These are phyloP conservation scores for Medauroidea extradentata DNA, from an alignment of 1,140 invertebrate species.

Conservation along the genomic window DNA sequence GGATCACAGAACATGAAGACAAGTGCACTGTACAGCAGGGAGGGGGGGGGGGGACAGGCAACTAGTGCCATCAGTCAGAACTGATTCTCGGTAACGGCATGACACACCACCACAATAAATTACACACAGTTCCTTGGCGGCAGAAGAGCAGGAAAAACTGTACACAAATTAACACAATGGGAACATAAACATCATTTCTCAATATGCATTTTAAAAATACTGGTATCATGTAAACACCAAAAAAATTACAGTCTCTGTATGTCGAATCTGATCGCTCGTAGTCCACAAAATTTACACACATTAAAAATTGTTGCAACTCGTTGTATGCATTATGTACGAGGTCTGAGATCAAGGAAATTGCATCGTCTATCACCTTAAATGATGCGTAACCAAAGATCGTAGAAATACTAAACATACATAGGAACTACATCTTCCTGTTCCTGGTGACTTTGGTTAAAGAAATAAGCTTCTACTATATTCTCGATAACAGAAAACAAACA, in stretches of 20 bases:
- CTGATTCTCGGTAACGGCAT: no score
- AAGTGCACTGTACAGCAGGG: conserved; percentile 17
- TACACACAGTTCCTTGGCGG: neutral
- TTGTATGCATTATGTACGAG: conserved; percentile 42
- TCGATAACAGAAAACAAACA: conserved; percentile 2
- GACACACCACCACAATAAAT: conserved; percentile 7
- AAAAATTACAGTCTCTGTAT: neutral
- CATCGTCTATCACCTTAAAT: conserved; percentile 26
- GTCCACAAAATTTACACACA: no score
- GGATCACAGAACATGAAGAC: conserved; percentile 17
- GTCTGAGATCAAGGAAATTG: conserved; percentile 50
- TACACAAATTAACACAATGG: neutral
- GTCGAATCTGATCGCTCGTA: conserved; percentile 18
- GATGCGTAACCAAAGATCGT: conserved; percentile 8
- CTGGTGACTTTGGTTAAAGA: conserved; percentile 12
- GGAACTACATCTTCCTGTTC: conserved; percentile 10
- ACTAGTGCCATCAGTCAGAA: conserved; percentile 1
- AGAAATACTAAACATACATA: conserved; percentile 9
- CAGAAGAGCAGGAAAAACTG: neutral
- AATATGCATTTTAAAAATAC: neutral
- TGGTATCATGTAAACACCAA: conserved; percentile 6
- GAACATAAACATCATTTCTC: neutral
- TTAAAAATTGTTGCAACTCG: conserved; percentile 34
- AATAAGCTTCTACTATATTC: conserved; percentile 8
- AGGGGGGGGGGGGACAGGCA: no score